These are phyloP conservation scores for Harpalus rufipes DNA, from an alignment of 2,888 invertebrate genomes.

Conservation along the genomic window DNA sequence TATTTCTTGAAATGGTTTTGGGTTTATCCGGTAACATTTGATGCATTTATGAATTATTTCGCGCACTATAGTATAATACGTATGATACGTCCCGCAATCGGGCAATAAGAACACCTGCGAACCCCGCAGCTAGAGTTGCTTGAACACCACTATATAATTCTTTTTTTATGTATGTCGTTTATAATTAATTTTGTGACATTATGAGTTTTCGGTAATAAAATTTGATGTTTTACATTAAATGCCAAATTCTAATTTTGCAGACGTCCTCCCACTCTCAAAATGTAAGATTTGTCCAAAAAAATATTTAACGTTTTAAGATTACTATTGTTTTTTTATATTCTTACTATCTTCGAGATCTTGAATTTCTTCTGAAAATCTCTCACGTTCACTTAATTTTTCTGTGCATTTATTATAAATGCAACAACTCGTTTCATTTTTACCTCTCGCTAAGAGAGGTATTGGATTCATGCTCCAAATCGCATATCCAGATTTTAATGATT, in stretches of 20 bases:
- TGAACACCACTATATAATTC: conserved; percentile 70
- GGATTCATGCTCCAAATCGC: no score
- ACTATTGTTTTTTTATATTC: neutral
- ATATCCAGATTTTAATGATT: no score
- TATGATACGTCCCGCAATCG: conserved; percentile 45
- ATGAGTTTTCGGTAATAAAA: conserved; percentile 19
- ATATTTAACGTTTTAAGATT: neutral
- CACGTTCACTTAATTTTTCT: neutral
- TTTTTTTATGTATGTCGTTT: conserved; percentile 64
- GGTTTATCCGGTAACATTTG: conserved; percentile 5
- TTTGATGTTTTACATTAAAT: conserved; percentile 19
- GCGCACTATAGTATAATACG: conserved; percentile 53
- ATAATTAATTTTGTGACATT: conserved; percentile 34
- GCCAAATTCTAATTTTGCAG: conserved; percentile 16
- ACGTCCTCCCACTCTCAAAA: conserved; percentile 54
- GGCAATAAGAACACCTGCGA: conserved; percentile 59
- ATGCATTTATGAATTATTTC: conserved; percentile 35
- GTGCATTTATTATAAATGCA: conserved; percentile 38
- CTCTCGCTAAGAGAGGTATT: no score
- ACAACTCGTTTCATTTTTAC: conserved; percentile 35
- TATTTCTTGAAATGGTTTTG: conserved; percentile 2
- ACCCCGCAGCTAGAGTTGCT: conserved; percentile 68
- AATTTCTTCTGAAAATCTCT: conserved; percentile 37
- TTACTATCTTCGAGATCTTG: conserved; percentile 27
- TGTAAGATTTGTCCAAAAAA: conserved; percentile 6